Percentiles rank a stretch among this genome's conserved stretches.
These are phyloP conservation scores for Trichoplusia ni DNA, from an alignment of 1,140 invertebrate genomes.

Conservation along the genomic window DNA sequence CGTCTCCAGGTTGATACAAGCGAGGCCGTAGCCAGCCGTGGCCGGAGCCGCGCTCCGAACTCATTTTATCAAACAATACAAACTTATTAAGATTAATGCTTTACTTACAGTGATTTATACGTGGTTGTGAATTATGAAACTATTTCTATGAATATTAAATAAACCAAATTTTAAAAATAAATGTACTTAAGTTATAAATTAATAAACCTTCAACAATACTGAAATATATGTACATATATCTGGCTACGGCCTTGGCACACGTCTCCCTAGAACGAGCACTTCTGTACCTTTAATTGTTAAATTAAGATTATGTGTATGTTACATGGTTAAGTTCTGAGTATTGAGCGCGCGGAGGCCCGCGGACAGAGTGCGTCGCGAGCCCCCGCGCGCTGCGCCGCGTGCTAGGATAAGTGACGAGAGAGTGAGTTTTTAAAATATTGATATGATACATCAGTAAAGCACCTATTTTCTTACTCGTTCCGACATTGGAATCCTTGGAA, in stretches of 20 bases:
- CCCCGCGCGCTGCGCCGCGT: too few species aligned
- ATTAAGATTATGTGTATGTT: neutral
- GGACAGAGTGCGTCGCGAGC: too few species aligned
- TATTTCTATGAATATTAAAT: conserved; percentile 4
- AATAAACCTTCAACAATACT: neutral
- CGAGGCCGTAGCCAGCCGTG: conserved; percentile 11
- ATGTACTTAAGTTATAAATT: conserved; percentile 15
- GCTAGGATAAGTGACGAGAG: conserved; percentile 3
- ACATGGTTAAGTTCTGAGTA: neutral
- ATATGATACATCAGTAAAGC: conserved; percentile 28
- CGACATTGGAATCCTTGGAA: conserved; percentile 33
- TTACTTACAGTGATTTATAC: conserved; percentile 5
- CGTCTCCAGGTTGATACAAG: neutral
- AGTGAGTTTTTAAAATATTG: conserved; percentile 35
- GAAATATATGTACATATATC: neutral
- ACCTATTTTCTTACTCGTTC: conserved; percentile 56
- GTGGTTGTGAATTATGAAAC: conserved; percentile 14
- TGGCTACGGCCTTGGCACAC: conserved; percentile 12
- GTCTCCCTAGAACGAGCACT: conserved; percentile 15
- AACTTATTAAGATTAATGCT: neutral
- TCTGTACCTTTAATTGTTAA: conserved; percentile 6
- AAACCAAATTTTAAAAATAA: neutral
- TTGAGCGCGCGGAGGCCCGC: neutral
- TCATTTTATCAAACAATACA: neutral
- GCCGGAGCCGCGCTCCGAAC: too few species aligned